Evolutionary conservation across 2,113 vertebrate species (phyloP).

Genomic region (Salvelinus fontinalis): DNA sequence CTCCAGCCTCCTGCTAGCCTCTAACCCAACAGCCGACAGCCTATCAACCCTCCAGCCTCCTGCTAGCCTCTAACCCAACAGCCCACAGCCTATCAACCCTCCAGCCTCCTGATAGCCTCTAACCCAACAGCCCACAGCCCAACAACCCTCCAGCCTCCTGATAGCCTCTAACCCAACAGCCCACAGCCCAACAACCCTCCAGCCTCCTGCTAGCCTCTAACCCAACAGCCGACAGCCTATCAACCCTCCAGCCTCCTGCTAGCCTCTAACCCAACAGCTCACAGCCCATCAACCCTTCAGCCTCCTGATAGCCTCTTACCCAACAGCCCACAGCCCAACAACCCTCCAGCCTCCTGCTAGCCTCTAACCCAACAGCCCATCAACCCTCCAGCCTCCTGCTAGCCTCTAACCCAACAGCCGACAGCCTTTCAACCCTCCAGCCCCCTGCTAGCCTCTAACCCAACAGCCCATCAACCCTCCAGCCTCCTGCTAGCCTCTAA

Average conservation of each 20-base stretch:
- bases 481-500: slow-evolving; percentile 58
- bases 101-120: slow-evolving; percentile 60
- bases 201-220: slow-evolving; percentile 59
- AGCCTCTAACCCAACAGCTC: slow-evolving; percentile 34
- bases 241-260: too few species aligned
- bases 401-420: slow-evolving; percentile 41
- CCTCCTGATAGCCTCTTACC: slow-evolving; percentile 54
- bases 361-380: slow-evolving; percentile 36
- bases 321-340: slow-evolving; percentile 53
- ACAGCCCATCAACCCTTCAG: slow-evolving; percentile 56
- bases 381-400: slow-evolving; percentile 63
- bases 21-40: too few species aligned
- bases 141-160: too few species aligned
- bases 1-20: slow-evolving; percentile 61
- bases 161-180: slow-evolving; percentile 31
- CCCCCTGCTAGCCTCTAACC: slow-evolving; percentile 55
- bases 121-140: slow-evolving; percentile 25
- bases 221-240: slow-evolving; percentile 24
- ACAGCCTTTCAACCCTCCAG: slow-evolving; percentile 46
- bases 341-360: slow-evolving; percentile 36
- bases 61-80: slow-evolving; percentile 30
- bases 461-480: slow-evolving; percentile 42
- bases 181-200: slow-evolving; percentile 50
- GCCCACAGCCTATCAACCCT: slow-evolving; percentile 49
- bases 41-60: too few species aligned